Evolutionary conservation across 1,140 invertebrate genomes (phyloP).

Genomic region (Halesus radiatus): DNA sequence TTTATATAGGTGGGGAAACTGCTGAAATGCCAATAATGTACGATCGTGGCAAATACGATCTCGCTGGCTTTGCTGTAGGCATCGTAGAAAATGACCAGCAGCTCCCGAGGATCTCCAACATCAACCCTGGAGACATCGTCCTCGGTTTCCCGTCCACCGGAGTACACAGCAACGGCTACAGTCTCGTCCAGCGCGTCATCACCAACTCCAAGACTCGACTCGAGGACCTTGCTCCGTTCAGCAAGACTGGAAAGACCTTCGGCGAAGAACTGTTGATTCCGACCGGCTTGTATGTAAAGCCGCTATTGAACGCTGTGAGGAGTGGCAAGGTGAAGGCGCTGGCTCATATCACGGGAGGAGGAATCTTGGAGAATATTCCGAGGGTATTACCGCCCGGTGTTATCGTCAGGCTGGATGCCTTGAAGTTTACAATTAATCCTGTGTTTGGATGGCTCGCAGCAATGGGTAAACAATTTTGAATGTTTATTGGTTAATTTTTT

Average conservation of each 20-base stretch:
- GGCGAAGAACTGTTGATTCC: slow-evolving; percentile 89
- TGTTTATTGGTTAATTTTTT: too few species aligned
- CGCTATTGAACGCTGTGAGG: slow-evolving; percentile 82
- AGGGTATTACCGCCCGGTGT: slow-evolving; percentile 79
- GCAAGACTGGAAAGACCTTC: slow-evolving; percentile 69
- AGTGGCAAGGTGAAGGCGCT: slow-evolving; percentile 86
- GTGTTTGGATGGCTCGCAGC: slow-evolving; percentile 77
- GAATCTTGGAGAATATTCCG: slow-evolving; percentile 91
- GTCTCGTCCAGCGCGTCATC: slow-evolving; percentile 82
- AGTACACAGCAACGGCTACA: slow-evolving; percentile 93
- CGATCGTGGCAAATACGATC: slow-evolving; percentile 83
- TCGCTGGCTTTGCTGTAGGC: slow-evolving; percentile 95
- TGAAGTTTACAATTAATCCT: slow-evolving; percentile 80
- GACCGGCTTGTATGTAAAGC: slow-evolving; percentile 91
- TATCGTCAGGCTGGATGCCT: slow-evolving; percentile 80
- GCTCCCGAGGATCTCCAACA: slow-evolving; percentile 76
- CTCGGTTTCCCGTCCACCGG: slow-evolving; percentile 87
- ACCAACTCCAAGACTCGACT: slow-evolving; percentile 72
- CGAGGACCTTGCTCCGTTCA: slow-evolving; percentile 82
- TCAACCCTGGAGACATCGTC: slow-evolving; percentile 81
- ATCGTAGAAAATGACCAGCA: slow-evolving; percentile 81
- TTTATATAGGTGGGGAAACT: slow-evolving; percentile 87
- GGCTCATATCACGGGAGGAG: slow-evolving; percentile 96
- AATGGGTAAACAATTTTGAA: slow-evolving; percentile 69
- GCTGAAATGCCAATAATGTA: slow-evolving; percentile 97